Evolutionary conservation across 30 jellyfish, hydroid and myxozoan genomes (phyloP), one percentile per base, ranked within the genome.

Genomic region (Catostylus mosaicus): DNA sequence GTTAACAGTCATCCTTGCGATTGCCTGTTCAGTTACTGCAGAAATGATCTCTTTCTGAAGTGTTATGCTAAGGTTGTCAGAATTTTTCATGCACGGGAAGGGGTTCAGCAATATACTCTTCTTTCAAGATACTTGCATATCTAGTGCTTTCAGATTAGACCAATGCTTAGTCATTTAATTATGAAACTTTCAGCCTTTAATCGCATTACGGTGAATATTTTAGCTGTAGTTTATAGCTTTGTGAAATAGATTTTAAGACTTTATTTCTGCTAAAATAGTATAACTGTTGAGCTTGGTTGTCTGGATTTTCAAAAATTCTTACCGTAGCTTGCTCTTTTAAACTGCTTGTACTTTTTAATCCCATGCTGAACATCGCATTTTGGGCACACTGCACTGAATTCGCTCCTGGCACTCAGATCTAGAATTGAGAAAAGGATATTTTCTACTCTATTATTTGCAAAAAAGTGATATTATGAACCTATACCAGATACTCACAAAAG

Each of bases 271-370:
- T 43, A 6, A 43, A 43, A 6, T 0, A 43, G 8, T 43, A 6
- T 43, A 6, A 9, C 16, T 43, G 16, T 43, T 43, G 14, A 43
- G 16, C 14, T 16, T 6, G 8, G 54, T 16, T 6, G 24, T 50
- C 24, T 5, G 5, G 14, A 18, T 18, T 8, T 23, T 7, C 10
- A 59, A 59, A 12, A 1, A 26, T 35, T 6, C 96, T 54, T 45
- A 87, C 96, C 96, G 48, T 77, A 87, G 36, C 60, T 57, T 1
- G 96, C 96, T 74, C 77, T 78, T 59, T 59, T 70, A 64, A 87
- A 87, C 63, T 87, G 90, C 80, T 78, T 87, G 84, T 66, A 77
- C 82, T 78, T 57, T 69, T 67, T 77, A 75, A 67, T 43, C 57
- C 20, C 59, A 0, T 67, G 73, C 19, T 19, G 59, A 1, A 63